Evolutionary conservation across 2,113 vertebrate genomes (phyloP).

Genomic region (Atrichornis clamosus): DNA sequence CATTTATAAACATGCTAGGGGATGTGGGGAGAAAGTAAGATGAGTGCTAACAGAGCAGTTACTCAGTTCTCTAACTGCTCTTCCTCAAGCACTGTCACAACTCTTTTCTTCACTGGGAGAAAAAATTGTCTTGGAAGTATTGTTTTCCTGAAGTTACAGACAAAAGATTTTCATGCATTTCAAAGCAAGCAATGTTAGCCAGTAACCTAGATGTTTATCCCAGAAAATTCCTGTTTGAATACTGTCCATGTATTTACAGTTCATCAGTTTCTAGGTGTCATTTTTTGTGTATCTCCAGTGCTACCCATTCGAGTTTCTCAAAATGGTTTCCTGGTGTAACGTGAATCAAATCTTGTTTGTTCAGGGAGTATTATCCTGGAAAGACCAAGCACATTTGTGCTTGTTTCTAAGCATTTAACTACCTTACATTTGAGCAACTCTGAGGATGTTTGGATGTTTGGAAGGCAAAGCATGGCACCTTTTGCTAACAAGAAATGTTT

Average conservation of each 20-base stretch:
- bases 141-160: not conserved
- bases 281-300: not conserved
- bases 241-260: not conserved
- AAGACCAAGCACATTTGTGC: not conserved
- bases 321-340: not conserved
- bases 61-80: not conserved
- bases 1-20: not conserved
- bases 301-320: not conserved
- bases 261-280: not conserved
- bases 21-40: not conserved
- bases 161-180: not conserved
- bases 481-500: not conserved
- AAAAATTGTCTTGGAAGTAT: not conserved
- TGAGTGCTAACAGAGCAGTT: not conserved
- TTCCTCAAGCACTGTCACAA: not conserved
- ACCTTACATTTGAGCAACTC: not conserved
- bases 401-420: not conserved
- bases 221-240: not conserved
- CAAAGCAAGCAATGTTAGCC: not conserved
- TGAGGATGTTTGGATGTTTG: not conserved
- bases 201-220: not conserved
- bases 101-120: not conserved
- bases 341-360: not conserved
- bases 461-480: not conserved
- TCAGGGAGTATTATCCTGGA: not conserved